These are phyloP conservation scores for Apis mellifera DNA, from an alignment of 1,140 invertebrate genomes.

Conservation along the genomic window DNA sequence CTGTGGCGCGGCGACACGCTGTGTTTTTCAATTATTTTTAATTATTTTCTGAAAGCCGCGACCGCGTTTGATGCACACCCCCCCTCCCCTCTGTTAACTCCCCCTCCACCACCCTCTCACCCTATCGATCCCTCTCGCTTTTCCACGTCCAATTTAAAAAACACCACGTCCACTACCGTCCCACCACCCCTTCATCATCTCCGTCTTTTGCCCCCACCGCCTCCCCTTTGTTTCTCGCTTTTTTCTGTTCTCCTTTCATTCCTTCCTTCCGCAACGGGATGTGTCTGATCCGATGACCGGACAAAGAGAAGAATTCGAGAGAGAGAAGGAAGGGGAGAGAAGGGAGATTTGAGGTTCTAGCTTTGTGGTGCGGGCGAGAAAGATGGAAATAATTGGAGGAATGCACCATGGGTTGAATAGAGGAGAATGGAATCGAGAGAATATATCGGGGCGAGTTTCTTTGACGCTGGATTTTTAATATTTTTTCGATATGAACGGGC, in stretches of 20 bases:
- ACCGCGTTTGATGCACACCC: conserved; percentile 51
- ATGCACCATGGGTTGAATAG: not conserved
- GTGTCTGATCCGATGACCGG: too few species aligned
- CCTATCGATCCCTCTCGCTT: conserved; percentile 41
- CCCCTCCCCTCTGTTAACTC: conserved; percentile 11
- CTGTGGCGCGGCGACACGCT: conserved; percentile 24
- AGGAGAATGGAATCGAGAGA: too few species aligned
- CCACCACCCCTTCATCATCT: too few species aligned
- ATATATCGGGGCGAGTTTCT: too few species aligned
- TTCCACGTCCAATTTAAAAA: conserved; percentile 37
- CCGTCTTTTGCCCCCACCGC: too few species aligned
- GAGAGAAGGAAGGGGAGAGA: not conserved
- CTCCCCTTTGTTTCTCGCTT: too few species aligned
- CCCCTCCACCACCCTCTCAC: conserved; percentile 36
- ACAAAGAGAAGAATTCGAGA: too few species aligned
- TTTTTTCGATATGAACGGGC: too few species aligned
- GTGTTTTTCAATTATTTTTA: conserved; percentile 74
- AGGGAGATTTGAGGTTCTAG: not conserved
- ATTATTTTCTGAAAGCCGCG: conserved; percentile 72
- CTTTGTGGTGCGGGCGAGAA: not conserved
- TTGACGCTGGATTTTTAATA: not conserved
- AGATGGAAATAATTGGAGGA: not conserved
- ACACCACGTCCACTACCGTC: not conserved
- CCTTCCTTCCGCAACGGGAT: too few species aligned
- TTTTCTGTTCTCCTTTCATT: too few species aligned